These are phyloP conservation scores for Coelopa pilipes DNA, from an alignment of 2,888 invertebrate species.

Conservation along the genomic window DNA sequence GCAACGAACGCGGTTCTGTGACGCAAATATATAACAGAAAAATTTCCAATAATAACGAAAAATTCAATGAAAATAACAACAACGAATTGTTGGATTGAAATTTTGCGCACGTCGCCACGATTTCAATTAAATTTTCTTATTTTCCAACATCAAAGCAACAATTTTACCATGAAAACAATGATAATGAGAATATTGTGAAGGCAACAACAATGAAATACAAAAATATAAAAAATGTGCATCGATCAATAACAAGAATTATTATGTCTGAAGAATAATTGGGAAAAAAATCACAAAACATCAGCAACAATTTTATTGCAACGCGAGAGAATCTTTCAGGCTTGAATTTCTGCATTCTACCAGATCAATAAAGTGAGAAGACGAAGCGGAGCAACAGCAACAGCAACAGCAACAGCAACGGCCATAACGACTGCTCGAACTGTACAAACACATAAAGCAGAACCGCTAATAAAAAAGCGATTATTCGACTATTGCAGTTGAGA, in stretches of 20 bases:
- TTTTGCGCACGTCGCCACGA: constrained; percentile 4
- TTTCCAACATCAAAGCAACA: not conserved
- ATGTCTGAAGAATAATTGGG: not conserved
- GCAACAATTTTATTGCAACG: not conserved
- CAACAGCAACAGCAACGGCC: not conserved
- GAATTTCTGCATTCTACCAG: not conserved
- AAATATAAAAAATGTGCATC: not conserved
- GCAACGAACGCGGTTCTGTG: too few relatives aligned
- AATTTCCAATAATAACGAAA: not conserved
- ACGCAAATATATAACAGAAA: too few relatives aligned
- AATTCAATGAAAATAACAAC: not conserved
- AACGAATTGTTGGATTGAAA: not conserved
- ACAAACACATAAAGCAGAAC: not conserved
- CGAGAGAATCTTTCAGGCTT: constrained; percentile 3
- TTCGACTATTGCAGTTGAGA: not conserved
- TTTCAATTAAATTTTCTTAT: not conserved
- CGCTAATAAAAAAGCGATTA: not conserved
- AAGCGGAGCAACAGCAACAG: not conserved
- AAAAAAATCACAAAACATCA: not conserved
- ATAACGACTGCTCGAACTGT: not conserved
- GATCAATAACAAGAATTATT: not conserved
- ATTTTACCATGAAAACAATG: not conserved
- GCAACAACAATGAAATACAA: not conserved
- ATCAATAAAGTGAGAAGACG: too few relatives aligned
- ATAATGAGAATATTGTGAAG: not conserved